A percentile compares a stretch with the other conserved stretches of the same genome.
Conservation (phyloP, 2,888 invertebrate species). For the Endomychus coccineus region DNA sequence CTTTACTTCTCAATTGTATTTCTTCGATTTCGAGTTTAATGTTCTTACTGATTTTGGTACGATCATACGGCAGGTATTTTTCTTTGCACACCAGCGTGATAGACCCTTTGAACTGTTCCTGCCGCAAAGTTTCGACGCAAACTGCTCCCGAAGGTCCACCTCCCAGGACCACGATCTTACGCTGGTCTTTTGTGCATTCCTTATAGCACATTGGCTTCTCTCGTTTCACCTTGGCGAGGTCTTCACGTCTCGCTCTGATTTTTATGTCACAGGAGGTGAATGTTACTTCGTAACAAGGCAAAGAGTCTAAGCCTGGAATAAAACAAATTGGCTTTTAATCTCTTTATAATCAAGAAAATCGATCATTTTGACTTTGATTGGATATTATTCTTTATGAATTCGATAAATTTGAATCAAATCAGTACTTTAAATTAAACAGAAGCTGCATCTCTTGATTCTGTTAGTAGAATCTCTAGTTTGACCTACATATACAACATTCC, state of each 20-base stretch:
- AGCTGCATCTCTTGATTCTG: too few relatives aligned
- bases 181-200: slow-evolving; percentile 42
- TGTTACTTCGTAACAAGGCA: slow-evolving; percentile 80
- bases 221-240: slow-evolving; percentile 55
- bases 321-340: too few relatives aligned
- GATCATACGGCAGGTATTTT: slow-evolving; percentile 78
- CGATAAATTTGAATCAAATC: too few relatives aligned
- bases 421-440: too few relatives aligned
- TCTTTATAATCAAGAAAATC: too few relatives aligned
- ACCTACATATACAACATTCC: too few relatives aligned
- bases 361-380: too few relatives aligned
- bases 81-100: slow-evolving; percentile 79
- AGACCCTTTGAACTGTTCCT: slow-evolving; percentile 50
- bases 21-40: slow-evolving; percentile 61
- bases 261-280: slow-evolving; percentile 60
- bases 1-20: slow-evolving; percentile 59
- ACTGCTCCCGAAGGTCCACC: slow-evolving; percentile 83
- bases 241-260: slow-evolving; percentile 57
- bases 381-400: too few relatives aligned
- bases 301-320: slow-evolving; percentile 84
- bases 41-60: slow-evolving; percentile 84
- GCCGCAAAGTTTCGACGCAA: slow-evolving; percentile 85
- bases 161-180: slow-evolving; percentile 66
- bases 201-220: slow-evolving; percentile 54
- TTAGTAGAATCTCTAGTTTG: too few relatives aligned